Evolutionary conservation across 2,113 vertebrate genomes (phyloP).

Genomic region (crab-eating macaque (Macaca fascicularis)): DNA sequence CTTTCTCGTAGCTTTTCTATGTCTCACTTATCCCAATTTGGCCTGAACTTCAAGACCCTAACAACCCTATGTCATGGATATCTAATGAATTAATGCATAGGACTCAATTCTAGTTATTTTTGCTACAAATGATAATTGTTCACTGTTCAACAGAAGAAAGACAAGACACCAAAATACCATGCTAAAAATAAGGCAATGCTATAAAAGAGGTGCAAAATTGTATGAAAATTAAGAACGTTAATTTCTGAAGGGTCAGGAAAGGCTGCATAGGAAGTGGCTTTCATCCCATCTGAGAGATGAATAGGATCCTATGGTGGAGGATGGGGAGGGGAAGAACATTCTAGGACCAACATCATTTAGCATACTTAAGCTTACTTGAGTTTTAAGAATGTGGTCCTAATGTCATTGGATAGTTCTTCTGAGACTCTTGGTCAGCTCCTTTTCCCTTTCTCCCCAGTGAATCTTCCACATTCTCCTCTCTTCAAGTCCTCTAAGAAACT

Average conservation of each 20-base stretch:
- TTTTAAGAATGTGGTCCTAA: conserved; percentile 2
- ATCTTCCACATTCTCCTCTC: background rate
- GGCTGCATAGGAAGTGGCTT: background rate
- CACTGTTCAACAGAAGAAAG: background rate
- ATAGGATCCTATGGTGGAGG: background rate
- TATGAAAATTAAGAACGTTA: conserved; percentile 6
- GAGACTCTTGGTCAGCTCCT: background rate
- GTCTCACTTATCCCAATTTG: background rate
- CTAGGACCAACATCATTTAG: background rate
- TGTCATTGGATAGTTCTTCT: background rate
- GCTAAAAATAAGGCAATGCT: conserved; percentile 4
- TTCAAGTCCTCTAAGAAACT: background rate
- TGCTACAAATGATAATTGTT: background rate
- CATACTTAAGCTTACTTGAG: background rate
- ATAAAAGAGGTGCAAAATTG: background rate
- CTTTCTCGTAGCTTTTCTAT: background rate
- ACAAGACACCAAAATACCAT: background rate
- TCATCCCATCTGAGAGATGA: background rate
- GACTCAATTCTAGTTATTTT: conserved; percentile 16
- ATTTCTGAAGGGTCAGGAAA: conserved; percentile 30
- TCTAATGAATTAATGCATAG: background rate
- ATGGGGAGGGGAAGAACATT: background rate
- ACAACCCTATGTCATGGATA: conserved; percentile 5
- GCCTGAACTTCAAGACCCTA: background rate
- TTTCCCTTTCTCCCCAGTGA: background rate